Evolutionary conservation across 2,888 invertebrate species (phyloP).

Genomic region (Eupithecia insigniata): DNA sequence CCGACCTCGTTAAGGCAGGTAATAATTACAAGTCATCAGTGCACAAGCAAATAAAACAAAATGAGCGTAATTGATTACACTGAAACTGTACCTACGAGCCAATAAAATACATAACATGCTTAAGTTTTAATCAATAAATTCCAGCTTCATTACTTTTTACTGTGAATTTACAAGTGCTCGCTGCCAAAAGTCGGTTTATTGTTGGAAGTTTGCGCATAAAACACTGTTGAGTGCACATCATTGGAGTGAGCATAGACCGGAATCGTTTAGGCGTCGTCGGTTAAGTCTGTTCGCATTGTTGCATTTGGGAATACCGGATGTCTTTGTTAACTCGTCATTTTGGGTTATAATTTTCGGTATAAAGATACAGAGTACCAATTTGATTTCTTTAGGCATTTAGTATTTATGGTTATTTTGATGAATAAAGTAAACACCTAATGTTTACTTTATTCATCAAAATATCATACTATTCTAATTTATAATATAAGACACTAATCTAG

Average conservation of each 20-base stretch:
- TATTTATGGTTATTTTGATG: too few species aligned
- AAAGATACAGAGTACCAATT: neutral
- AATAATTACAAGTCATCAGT: conserved; percentile 28
- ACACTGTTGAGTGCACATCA: conserved; percentile 51
- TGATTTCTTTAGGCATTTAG: too few species aligned
- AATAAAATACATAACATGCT: conserved; percentile 22
- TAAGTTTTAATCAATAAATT: conserved; percentile 33
- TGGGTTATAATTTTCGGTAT: too few species aligned
- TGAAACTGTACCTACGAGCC: conserved; percentile 19
- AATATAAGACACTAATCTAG: too few species aligned
- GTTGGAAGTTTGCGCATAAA: conserved; percentile 47
- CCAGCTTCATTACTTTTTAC: conserved; percentile 30
- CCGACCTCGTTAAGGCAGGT: conserved; percentile 5
- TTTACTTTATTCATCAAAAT: too few species aligned
- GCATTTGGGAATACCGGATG: neutral
- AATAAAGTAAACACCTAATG: too few species aligned
- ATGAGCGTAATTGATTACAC: conserved; percentile 27
- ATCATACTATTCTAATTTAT: too few species aligned
- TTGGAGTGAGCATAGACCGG: conserved; percentile 53
- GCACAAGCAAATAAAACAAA: conserved; percentile 25
- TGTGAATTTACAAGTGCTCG: conserved; percentile 43
- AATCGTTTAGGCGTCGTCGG: conserved; percentile 60
- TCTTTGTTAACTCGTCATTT: neutral
- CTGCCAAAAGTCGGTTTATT: conserved; percentile 46
- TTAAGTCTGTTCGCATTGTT: conserved; percentile 23